Evolutionary conservation across 1,140 invertebrate genomes (phyloP), one percentile per base, ranked within the genome.

Genomic region (Zaprionus kolodkinae): DNA sequence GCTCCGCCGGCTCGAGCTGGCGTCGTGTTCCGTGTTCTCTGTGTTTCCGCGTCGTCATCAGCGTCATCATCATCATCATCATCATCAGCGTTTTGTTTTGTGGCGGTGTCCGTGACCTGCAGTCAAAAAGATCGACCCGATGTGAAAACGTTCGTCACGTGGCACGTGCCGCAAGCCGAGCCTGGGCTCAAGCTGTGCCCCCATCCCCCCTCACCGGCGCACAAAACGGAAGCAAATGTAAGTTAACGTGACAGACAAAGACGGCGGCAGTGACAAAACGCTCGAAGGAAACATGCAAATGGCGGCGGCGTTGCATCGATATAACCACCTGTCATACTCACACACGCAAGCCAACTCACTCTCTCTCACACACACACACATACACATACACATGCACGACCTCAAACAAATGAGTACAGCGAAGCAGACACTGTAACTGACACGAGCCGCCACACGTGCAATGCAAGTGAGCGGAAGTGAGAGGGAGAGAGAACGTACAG

Each of bases 301-400:
- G 74, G 74, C 79, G 65, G 74, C 79, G 65, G 61, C 59, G 27
- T 30, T 79, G 65, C 82, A 87, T 79, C 59, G 79, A 82, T 79
- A 79, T 82, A 86, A 87, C 83, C 82, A 86, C 82, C 82, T 86
- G 83, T 86, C 82, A 86, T 40, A 76, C 36, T 54, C 64, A 67
- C 38, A 72, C 68, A 64, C 12, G 33, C 25, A 59, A 25, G 54
- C 15, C 30, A n/a, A 36, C 12, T 38, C 12, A 57, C 36, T 7
- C 13, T 21, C 36, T 7, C 13, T 21, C n/a, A 21, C 11, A 59
- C 12, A 5, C 33, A 35, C 33, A 35, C 40, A 15, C n/a, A n/a
- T 2, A 43, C n/a, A 43, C n/a, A 15, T 9, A 43, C n/a, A n/a
- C n/a, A 9, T n/a, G 9, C 40, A 15, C 15, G 40, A 45, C 6